A percentile compares a stretch with the other conserved stretches of the same genome.
These are phyloP conservation scores for Phrynocephalus guinanensis DNA, from an alignment of 2,797 vertebrate genomes.

Conservation along the genomic window DNA sequence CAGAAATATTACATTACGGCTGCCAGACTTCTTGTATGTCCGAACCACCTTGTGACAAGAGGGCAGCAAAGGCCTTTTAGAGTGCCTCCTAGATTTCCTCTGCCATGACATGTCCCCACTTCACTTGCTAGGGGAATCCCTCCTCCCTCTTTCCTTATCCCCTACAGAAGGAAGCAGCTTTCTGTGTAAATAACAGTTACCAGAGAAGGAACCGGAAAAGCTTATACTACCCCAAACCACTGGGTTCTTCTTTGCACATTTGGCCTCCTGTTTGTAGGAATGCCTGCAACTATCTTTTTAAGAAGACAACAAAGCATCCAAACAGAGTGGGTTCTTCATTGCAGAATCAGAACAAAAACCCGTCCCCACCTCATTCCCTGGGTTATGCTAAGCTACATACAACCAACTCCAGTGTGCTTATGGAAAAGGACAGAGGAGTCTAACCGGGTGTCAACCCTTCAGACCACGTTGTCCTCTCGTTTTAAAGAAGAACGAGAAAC, in stretches of 20 bases:
- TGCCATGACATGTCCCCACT: background rate
- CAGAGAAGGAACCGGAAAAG: background rate
- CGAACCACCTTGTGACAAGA: background rate
- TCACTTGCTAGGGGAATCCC: background rate
- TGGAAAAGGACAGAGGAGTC: too few species aligned
- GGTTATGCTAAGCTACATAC: background rate
- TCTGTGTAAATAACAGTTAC: background rate
- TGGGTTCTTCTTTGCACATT: background rate
- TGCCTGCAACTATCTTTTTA: background rate
- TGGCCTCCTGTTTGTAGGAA: background rate
- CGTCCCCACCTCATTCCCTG: background rate
- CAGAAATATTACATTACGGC: background rate
- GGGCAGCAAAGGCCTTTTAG: background rate
- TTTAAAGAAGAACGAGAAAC: background rate
- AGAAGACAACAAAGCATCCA: background rate
- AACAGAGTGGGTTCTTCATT: background rate
- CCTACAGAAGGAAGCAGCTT: background rate
- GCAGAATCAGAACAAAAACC: background rate
- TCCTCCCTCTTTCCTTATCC: too few species aligned
- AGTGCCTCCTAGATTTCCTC: background rate
- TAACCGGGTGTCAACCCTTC: background rate
- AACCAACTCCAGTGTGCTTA: background rate
- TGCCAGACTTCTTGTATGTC: too few species aligned
- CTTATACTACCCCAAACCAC: background rate
- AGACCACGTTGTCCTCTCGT: too few species aligned